Conservation (phyloP, 2,888 invertebrate species). For the Ariolimax columbianus region DNA sequence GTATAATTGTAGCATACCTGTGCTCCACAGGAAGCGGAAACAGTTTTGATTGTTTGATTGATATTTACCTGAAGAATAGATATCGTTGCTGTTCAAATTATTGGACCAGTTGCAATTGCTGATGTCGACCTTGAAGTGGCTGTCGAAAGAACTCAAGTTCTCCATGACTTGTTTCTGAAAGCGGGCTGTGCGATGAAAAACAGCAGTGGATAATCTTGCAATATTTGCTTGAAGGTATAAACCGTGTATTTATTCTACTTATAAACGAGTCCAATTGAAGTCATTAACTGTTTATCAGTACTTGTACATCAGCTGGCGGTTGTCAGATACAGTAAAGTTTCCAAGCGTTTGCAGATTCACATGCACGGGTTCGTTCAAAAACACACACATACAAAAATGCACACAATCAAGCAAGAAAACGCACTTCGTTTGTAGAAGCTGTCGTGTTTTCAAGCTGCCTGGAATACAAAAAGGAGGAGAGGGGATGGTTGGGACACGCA, state of each 20-base stretch:
- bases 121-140: neutral
- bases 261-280: neutral
- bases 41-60: too few species aligned
- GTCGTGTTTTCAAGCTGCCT: neutral
- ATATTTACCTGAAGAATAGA: conserved; percentile 15
- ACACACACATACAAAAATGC: neutral
- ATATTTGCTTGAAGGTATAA: neutral
- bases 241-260: neutral
- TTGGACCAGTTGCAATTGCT: too few species aligned
- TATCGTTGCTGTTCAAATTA: neutral
- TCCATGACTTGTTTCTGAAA: neutral
- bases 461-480: neutral
- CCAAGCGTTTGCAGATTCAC: neutral
- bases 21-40: too few species aligned
- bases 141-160: neutral
- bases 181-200: neutral
- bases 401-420: too few species aligned
- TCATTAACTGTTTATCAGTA: neutral
- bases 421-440: neutral
- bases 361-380: neutral
- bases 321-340: neutral
- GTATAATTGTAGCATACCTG: too few species aligned
- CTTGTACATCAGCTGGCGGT: neutral
- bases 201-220: neutral
- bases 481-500: neutral